Percentiles rank a stretch among this genome's conserved stretches.
phyloP scores from a whole-genome alignment of 2,113 vertebrate species.

The Mus pahari region DNA sequence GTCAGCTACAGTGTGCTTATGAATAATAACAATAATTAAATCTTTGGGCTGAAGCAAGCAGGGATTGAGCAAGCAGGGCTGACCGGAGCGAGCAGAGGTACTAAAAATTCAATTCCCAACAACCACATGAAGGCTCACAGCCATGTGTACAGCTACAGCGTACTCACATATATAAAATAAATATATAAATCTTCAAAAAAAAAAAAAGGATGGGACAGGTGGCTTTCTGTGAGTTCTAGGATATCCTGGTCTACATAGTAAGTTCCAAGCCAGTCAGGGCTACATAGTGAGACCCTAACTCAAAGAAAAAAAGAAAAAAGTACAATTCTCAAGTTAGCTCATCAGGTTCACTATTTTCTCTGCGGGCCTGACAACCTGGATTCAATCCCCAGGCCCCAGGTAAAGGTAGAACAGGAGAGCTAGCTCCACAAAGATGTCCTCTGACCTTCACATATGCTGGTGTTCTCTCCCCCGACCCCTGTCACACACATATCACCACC shows the following conservation, averaged over 20 bases:
- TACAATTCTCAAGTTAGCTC: background rate
- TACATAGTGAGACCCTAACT: background rate
- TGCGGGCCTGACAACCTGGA: background rate
- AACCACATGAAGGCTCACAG: too few species aligned
- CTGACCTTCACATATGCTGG: background rate
- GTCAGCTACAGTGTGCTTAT: too few species aligned
- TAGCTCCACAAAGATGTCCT: background rate
- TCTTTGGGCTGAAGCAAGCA: too few species aligned
- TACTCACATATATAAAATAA: too few species aligned
- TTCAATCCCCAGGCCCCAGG: background rate
- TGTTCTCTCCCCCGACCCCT: background rate
- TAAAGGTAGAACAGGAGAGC: background rate
- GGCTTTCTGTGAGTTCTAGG: background rate
- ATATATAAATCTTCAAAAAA: too few species aligned
- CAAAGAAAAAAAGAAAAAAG: background rate
- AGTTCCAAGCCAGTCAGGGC: background rate
- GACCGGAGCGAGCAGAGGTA: too few species aligned
- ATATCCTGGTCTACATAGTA: background rate
- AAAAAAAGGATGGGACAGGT: background rate
- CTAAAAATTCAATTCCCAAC: too few species aligned
- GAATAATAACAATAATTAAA: too few species aligned
- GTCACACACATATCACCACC: background rate
- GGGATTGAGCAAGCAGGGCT: too few species aligned
- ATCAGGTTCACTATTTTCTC: background rate
- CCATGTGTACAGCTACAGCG: too few species aligned